These are phyloP conservation scores for Nestor notabilis DNA, from an alignment of 2,113 vertebrate genomes.

Conservation along the genomic window DNA sequence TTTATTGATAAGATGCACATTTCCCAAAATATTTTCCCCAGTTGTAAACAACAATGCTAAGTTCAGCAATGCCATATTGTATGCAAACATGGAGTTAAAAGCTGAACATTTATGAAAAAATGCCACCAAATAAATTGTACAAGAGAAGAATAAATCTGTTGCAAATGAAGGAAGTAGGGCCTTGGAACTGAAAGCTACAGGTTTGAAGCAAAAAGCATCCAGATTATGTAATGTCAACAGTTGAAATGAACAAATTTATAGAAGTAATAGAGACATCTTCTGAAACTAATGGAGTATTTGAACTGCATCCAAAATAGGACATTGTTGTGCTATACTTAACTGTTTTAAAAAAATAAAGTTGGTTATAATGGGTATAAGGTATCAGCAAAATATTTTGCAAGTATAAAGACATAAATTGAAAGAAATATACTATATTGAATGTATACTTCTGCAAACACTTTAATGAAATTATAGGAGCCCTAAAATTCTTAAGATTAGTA, in stretches of 20 bases:
- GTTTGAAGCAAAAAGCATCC: not conserved
- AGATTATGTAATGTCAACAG: not conserved
- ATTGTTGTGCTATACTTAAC: not conserved
- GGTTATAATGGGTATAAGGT: not conserved
- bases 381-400: not conserved
- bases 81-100: not conserved
- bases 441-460: not conserved
- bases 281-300: constrained; percentile 1
- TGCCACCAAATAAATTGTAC: not conserved
- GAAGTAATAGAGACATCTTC: not conserved
- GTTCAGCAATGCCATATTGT: not conserved
- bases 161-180: not conserved
- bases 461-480: not conserved
- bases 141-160: not conserved
- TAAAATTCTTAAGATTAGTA: not conserved
- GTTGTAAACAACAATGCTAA: not conserved
- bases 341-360: not conserved
- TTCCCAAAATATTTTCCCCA: not conserved
- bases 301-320: not conserved
- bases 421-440: not conserved
- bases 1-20: not conserved
- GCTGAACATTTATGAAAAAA: not conserved
- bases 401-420: not conserved
- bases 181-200: not conserved
- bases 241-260: not conserved